Conservation (phyloP, 2,888 invertebrate genomes). For the Catocala nupta region DNA sequence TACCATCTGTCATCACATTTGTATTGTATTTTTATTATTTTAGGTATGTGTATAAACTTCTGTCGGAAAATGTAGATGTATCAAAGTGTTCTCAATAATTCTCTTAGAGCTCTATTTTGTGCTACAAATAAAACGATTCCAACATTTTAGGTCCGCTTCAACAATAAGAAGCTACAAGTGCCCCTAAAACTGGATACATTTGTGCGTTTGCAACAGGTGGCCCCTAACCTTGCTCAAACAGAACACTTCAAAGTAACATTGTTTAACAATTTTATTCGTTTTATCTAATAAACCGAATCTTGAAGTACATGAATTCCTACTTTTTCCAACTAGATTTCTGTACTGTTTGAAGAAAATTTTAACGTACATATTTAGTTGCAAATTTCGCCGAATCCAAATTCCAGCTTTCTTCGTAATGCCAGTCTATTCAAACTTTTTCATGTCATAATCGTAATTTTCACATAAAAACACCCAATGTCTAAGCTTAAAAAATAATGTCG, state of each 20-base stretch:
- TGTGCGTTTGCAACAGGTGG: constrained; percentile 47
- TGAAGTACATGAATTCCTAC: constrained; percentile 7
- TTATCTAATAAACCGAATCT: constrained; percentile 19
- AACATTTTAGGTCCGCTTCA: constrained; percentile 11
- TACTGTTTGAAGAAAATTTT: too few species aligned
- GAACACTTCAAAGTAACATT: constrained; percentile 37
- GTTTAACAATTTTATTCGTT: constrained; percentile 27
- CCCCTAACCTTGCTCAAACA: constrained; percentile 36
- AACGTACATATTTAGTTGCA: too few species aligned
- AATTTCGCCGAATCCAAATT: too few species aligned
- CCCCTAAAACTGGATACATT: constrained; percentile 34
- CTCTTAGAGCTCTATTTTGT: too few species aligned
- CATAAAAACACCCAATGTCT: neutral
- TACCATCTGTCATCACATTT: constrained; percentile 35
- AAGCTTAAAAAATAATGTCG: neutral
- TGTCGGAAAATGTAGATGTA: neutral
- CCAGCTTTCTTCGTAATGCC: too few species aligned
- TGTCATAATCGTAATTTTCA: neutral
- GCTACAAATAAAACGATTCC: constrained; percentile 17
- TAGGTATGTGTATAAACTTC: constrained; percentile 29
- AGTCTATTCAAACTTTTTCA: neutral
- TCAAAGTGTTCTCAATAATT: too few species aligned
- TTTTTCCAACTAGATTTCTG: neutral
- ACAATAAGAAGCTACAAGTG: constrained; percentile 43
- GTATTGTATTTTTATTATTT: constrained; percentile 25